Conservation (phyloP, 2,888 invertebrate genomes). For the Gandaritis pyraliata region DNA sequence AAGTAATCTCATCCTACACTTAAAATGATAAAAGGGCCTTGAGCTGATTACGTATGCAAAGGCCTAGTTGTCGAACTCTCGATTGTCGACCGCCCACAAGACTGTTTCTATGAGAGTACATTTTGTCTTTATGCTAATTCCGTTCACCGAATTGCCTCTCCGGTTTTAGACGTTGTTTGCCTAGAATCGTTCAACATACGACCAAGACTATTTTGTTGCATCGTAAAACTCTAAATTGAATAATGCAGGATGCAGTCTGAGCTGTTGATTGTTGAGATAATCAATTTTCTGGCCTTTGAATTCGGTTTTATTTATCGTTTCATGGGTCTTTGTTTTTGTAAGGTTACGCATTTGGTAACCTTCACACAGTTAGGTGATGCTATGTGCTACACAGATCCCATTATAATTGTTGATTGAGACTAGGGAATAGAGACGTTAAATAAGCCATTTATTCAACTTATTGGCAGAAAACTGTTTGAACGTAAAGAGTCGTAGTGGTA, state of each 20-base stretch:
- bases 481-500: conserved; percentile 19
- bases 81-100: conserved; percentile 58
- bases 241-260: conserved; percentile 46
- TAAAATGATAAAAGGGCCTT: conserved; percentile 61
- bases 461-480: conserved; percentile 12
- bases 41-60: conserved; percentile 57
- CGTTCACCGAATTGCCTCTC: conserved; percentile 56
- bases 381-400: conserved; percentile 4
- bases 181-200: conserved; percentile 44
- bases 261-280: conserved; percentile 43
- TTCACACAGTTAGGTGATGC: conserved; percentile 30
- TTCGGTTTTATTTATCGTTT: conserved; percentile 28
- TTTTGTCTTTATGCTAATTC: conserved; percentile 64
- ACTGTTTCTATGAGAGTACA: conserved; percentile 51
- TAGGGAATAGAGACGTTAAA: conserved; percentile 6
- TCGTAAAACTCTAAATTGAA: conserved; percentile 48
- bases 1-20: conserved; percentile 56
- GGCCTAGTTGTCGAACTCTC: conserved; percentile 49
- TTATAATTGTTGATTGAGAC: conserved; percentile 17
- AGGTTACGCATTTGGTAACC: conserved; percentile 31
- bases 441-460: conserved; percentile 12
- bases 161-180: conserved; percentile 56
- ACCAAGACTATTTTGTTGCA: conserved; percentile 41
- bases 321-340: conserved; percentile 31
- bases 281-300: conserved; percentile 41